Conservation (phyloP, 1,140 invertebrate species). For the Heliconius hermathena region DNA sequence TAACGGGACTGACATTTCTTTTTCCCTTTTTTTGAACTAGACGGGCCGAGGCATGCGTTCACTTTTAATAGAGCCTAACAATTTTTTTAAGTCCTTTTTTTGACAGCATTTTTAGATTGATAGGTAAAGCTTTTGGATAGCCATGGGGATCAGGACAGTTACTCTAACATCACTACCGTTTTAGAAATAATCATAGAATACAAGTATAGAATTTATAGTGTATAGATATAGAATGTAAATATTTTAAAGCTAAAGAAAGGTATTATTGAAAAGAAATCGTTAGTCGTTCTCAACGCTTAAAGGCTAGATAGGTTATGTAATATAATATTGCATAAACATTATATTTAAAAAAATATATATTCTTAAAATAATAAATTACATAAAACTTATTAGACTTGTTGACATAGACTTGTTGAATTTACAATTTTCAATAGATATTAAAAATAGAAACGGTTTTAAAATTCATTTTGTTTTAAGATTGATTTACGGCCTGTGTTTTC, state of each 20-base stretch:
- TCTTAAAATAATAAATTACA: not conserved
- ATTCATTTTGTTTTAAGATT: conserved; percentile 36
- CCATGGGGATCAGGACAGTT: not conserved
- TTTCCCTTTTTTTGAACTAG: conserved; percentile 63
- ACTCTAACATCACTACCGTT: not conserved
- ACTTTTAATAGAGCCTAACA: conserved; percentile 63
- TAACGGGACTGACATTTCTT: conserved; percentile 73
- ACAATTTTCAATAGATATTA: not conserved
- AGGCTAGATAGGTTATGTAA: too few species aligned
- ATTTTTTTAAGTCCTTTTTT: conserved; percentile 42
- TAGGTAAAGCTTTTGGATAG: not conserved
- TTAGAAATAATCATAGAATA: not conserved
- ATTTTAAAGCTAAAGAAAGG: not conserved
- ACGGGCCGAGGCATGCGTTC: conserved; percentile 58
- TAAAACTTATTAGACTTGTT: not conserved
- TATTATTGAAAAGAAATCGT: too few species aligned
- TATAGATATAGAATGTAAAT: not conserved
- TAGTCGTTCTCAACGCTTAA: too few species aligned
- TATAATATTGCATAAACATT: too few species aligned
- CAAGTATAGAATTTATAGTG: too few species aligned
- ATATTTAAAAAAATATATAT: too few species aligned
- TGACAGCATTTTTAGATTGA: conserved; percentile 32
- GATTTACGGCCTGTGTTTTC: conserved; percentile 53
- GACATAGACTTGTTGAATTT: not conserved
- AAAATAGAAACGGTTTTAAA: not conserved